A percentile compares a stretch with the other conserved stretches of the same genome.
phyloP scores from a whole-genome alignment of 2,888 invertebrate genomes.

The Plagodis dolabraria region DNA sequence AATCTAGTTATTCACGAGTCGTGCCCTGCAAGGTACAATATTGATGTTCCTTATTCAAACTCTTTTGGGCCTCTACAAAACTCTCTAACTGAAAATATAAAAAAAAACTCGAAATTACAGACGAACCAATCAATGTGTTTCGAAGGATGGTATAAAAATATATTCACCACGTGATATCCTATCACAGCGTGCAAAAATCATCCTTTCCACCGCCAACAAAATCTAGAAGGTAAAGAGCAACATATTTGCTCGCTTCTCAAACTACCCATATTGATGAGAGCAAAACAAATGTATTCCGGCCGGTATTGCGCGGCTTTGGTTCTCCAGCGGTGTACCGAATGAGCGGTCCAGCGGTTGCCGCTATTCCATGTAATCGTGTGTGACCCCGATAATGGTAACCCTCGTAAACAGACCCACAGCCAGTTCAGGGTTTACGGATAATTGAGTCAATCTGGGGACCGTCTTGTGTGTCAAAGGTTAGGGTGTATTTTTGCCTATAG shows the following conservation, averaged over 20 bases:
- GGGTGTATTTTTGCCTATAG: too few relatives aligned
- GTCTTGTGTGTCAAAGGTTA: too few relatives aligned
- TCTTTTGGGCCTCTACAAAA: too few relatives aligned
- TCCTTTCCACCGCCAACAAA: background rate
- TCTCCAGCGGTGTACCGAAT: background rate
- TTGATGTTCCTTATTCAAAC: too few relatives aligned
- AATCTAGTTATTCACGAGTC: too few relatives aligned
- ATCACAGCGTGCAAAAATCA: background rate
- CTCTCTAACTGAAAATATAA: too few relatives aligned
- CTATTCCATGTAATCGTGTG: constrained; percentile 21
- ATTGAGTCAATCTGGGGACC: constrained; percentile 21
- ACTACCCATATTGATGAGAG: constrained; percentile 12
- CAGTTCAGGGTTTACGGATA: constrained; percentile 26
- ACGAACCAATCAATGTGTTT: too few relatives aligned
- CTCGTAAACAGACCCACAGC: constrained; percentile 29
- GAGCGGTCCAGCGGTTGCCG: constrained; percentile 2
- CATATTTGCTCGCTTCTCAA: constrained; percentile 19
- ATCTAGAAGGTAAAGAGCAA: constrained; percentile 5
- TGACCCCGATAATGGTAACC: constrained; percentile 25
- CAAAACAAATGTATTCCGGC: constrained; percentile 17
- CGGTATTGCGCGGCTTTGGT: constrained; percentile 2
- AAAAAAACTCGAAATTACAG: too few relatives aligned
- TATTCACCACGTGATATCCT: too few relatives aligned
- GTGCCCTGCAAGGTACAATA: too few relatives aligned
- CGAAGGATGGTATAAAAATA: too few relatives aligned